Percentiles rank a stretch among this genome's conserved stretches.
Conservation (phyloP, 2,113 vertebrate species). For the Pardalotus punctatus region DNA sequence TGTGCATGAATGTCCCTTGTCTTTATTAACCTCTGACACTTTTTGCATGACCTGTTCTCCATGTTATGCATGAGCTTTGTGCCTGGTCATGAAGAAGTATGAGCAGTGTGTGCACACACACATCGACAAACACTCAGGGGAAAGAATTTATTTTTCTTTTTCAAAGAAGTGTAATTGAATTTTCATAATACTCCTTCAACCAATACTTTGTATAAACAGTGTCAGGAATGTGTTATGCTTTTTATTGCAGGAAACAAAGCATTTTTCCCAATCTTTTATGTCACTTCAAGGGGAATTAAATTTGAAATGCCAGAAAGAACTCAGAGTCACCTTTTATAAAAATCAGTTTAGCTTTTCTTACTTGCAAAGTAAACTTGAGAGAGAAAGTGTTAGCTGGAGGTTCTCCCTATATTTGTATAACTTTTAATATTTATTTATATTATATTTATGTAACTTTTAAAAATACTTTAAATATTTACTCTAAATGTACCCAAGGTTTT, state of each 20-base stretch:
- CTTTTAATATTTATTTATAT: slow-evolving; percentile 46
- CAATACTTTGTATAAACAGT: background rate
- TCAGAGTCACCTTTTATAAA: slow-evolving; percentile 1
- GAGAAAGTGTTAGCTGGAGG: slow-evolving; percentile 12
- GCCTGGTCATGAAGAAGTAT: background rate
- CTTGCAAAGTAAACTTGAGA: slow-evolving; percentile 29
- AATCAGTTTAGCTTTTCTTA: slow-evolving; percentile 17
- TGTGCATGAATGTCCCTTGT: background rate
- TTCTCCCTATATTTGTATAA: slow-evolving; percentile 21
- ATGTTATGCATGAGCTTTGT: background rate
- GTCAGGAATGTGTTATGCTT: background rate
- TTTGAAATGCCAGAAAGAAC: background rate
- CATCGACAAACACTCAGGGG: background rate
- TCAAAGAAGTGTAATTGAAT: background rate
- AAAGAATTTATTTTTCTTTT: background rate
- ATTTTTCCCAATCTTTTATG: background rate
- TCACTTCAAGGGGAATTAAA: slow-evolving; percentile 18
- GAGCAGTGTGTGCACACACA: background rate
- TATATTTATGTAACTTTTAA: slow-evolving; percentile 18
- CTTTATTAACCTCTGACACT: background rate
- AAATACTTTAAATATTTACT: slow-evolving; percentile 63
- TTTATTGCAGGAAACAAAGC: background rate
- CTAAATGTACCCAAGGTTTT: slow-evolving; percentile 50
- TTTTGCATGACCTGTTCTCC: background rate
- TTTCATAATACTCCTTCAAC: background rate